Base-by-base conservation (phyloP, 2,113 vertebrate species). In the Bombycilla garrulus region DNA sequence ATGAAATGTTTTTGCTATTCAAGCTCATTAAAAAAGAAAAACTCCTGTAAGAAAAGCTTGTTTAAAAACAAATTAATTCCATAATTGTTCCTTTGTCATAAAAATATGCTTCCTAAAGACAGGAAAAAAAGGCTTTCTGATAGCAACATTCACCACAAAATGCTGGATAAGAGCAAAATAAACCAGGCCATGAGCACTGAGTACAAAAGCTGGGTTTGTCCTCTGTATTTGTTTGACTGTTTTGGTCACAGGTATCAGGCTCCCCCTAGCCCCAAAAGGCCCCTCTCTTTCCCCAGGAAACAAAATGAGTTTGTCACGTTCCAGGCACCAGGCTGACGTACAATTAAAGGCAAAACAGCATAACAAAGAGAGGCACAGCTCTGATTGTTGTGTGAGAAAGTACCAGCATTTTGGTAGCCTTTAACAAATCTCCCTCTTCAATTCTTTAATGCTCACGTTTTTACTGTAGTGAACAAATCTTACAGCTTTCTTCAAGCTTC, bases 301-400 rank as follows among this genome's bases (percentile, higher is more conserved):
- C 58, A 86, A 83, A 76, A 86, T 44, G 51, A 72, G 62, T 88
- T 92, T 92, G 81, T 92, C 70, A 53, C 31, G 23, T 87, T 90
- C 53, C 83, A 82, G 54, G 26, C 69, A 81, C 66, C 80, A 79
- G 78, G 44, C 60, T 83, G 81, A 74, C 5, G 36, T 48, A 53
- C 71, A 96, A 83, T 93, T 96, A 96, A 95, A 83, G 76, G 61
- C 84, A 88, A 78, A 45, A 48, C 9, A 48, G 56, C 80, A 33
- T 38, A 82, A 81, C 73, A 95, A 81, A 90, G 81, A 80, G 80
- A 81, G 92, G 72, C 88, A 44, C 33, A 61, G 61, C 42, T 69
- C 67, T 92, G 80, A 77, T 57, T 38, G 65, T 29, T 89, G 77
- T 78, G 51, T 67, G 81, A 86, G 60, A 92, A 93, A 71, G 82